Base-by-base conservation (phyloP, 2,113 vertebrate genomes). In the Caranx melampygus region DNA sequence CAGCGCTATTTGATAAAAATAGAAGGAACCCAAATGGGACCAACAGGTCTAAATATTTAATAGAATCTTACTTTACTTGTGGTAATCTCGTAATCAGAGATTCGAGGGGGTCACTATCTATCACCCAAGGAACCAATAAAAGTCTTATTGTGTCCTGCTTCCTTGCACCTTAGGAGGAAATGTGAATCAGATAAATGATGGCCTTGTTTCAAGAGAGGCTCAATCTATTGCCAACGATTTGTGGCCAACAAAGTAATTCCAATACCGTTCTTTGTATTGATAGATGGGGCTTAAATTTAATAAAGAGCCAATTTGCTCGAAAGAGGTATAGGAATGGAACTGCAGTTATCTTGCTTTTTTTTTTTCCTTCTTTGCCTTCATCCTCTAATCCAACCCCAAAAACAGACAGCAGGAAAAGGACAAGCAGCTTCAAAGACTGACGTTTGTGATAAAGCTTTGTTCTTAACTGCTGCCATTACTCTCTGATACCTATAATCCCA, bases 171-270 rank as follows among this genome's bases (percentile, higher is more conserved):
- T 81, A 34, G 72, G 78, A 92, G 81, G 84, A 92, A 92, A 93
- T 91, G 91, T 91, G 90, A 93, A 88, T 74, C 90, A 88, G 91
- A 92, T 93, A 92, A 94, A 94, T 92, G 85, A 92, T 86, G 85
- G 79, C 79, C 82, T 87, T 92, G 86, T 91, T 92, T 93, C 90
- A 88, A 81, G 64, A 82, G 87, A 91, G 87, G 85, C 86, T 87
- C 84, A 81, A 89, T 93, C 87, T 89, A 90, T 93, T 91, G 82
- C 85, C 78, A 84, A 79, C 82, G 58, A 92, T 92, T 93, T 93
- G 90, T 85, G 88, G 85, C 89, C 93, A 92, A 91, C 87, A 91
- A 94, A 92, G 89, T 92, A 78, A 93, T 94, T 94, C 93, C 75
- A 82, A 92, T 90, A 86, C 81, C 76, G n/a, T 82, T 91, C 88